Base-by-base conservation (phyloP, 2,113 vertebrate species). In the Coregonus clupeaformis region DNA sequence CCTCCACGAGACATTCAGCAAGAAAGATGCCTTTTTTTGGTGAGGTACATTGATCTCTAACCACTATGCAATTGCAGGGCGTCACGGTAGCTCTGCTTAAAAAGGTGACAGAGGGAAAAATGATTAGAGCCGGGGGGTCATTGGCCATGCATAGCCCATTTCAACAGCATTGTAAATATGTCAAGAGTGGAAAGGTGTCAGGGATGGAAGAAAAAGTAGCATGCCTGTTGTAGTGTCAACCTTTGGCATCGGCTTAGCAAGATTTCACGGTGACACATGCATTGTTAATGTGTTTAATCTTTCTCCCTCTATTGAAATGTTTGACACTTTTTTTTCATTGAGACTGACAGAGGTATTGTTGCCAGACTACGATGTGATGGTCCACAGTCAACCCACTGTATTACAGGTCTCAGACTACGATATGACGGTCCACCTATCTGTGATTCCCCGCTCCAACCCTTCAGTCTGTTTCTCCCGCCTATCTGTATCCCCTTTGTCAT, bases 31-130 rank as follows among this genome's bases (percentile, higher is more conserved):
- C 49, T 52, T 52, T 52, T 42, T 42, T 85, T 78, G 64, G 74
- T 71, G 79, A 81, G 81, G 71, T 89, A 83, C 82, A 86, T 80
- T 90, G 86, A 89, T 90, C 84, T 89, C 82, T 90, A 52, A 90
- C 87, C 82, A 68, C 82, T 84, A 88, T 88, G 87, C 85, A 92
- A 92, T 92, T 91, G 80, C 72, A 75, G 84, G 76, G 84, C 89
- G 81, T 90, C 87, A 91, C 57, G 81, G 82, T 79, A 66, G 86
- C 85, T 85, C 64, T 72, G 69, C 82, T 62, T 62, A 83, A 85
- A 88, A 80, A 84, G 84, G 84, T 71, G 71, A 76, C n/a, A 81
- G 81, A 84, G 79, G 73, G 63, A 74, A 70, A 25, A n/a, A 60
- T 76, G 77, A 82, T 85, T 87, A 83, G 70, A 86, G 76, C 79